A percentile compares a stretch with the other conserved stretches of the same genome.
phyloP scores from a whole-genome alignment of 2,113 vertebrate species.

The Coptodon rendalli region DNA sequence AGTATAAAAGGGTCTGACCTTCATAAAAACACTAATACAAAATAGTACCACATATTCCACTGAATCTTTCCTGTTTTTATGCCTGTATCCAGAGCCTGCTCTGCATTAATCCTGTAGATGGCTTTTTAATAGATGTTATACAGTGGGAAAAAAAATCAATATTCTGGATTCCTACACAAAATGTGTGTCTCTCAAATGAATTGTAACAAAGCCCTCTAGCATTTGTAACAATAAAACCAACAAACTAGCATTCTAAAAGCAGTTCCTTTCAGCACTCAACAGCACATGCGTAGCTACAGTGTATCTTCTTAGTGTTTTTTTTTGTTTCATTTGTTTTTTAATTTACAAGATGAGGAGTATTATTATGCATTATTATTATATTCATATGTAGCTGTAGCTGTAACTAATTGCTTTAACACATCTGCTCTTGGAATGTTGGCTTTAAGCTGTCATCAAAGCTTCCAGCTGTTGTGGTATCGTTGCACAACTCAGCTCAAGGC shows the following conservation, averaged over 20 bases:
- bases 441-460: conserved; percentile 5
- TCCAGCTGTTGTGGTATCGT: conserved; percentile 28
- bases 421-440: conserved; percentile 15
- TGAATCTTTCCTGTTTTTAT: not conserved
- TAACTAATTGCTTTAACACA: conserved; percentile 27
- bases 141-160: conserved; percentile 21
- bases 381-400: conserved; percentile 12
- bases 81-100: not conserved
- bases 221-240: conserved; percentile 14
- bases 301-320: fast-evolving
- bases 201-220: conserved; percentile 10
- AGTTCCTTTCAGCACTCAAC: not conserved
- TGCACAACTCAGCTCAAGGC: not conserved
- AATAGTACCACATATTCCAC: not conserved
- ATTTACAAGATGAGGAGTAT: not conserved
- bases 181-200: conserved; percentile 15
- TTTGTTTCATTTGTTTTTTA: not conserved
- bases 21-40: conserved; percentile 1
- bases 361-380: not conserved
- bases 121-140: conserved; percentile 15
- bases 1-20: not conserved
- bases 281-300: not conserved
- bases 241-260: not conserved
- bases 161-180: conserved; percentile 13
- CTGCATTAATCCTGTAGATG: not conserved